Percentiles rank a stretch among this genome's conserved stretches.
Evolutionary conservation across 2,888 invertebrate genomes (phyloP).

Genomic region (Caenorhabditis angaria): DNA sequence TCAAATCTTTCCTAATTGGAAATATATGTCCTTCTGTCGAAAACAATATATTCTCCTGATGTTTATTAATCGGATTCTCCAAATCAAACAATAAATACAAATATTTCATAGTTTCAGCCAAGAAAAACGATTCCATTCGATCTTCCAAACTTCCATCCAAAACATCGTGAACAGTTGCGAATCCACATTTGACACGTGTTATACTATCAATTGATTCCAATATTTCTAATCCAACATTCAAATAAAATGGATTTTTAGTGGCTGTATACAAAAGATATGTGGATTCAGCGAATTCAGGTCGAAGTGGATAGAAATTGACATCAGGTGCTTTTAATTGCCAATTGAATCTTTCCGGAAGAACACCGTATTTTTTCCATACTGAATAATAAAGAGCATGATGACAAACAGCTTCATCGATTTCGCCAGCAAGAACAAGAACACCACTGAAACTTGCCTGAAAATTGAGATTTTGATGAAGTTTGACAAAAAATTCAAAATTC

Average conservation of each 20-base stretch:
- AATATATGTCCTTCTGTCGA: slow-evolving; percentile 75
- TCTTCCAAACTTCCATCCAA: slow-evolving; percentile 77
- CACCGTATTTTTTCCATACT: slow-evolving; percentile 78
- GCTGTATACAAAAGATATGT: slow-evolving; percentile 78
- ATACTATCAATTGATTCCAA: slow-evolving; percentile 72
- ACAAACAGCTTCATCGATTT: slow-evolving; percentile 79
- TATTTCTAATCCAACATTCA: slow-evolving; percentile 78
- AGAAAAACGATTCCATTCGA: slow-evolving; percentile 79
- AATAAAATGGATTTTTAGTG: slow-evolving; percentile 79
- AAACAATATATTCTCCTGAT: slow-evolving; percentile 76
- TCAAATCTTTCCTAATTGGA: slow-evolving; percentile 12
- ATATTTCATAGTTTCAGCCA: slow-evolving; percentile 79
- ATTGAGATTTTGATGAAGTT: slow-evolving; percentile 7
- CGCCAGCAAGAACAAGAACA: slow-evolving; percentile 77
- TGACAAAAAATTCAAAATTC: slow-evolving; percentile 73
- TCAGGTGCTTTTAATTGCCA: slow-evolving; percentile 76
- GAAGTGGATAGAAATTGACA: slow-evolving; percentile 78
- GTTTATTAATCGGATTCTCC: slow-evolving; percentile 77
- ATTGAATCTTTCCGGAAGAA: slow-evolving; percentile 76
- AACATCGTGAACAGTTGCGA: slow-evolving; percentile 79
- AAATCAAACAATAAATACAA: slow-evolving; percentile 79
- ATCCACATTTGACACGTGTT: slow-evolving; percentile 76
- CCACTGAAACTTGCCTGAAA: slow-evolving; percentile 73
- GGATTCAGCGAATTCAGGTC: slow-evolving; percentile 79
- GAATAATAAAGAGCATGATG: slow-evolving; percentile 78